phyloP scores from a whole-genome alignment of 2,888 invertebrate species.

The Ochropleura leucogaster region DNA sequence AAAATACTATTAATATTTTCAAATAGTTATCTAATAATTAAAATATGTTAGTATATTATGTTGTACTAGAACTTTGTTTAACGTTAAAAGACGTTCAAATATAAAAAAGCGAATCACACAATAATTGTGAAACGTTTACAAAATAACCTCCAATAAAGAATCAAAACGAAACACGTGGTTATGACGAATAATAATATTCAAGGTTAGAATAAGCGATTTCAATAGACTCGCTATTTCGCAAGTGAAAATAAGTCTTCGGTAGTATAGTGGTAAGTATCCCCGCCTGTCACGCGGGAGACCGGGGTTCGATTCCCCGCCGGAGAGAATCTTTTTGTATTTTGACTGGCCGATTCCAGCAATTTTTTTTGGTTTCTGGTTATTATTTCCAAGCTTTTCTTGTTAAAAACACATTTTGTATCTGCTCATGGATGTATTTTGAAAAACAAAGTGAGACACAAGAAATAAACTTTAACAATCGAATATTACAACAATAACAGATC shows the following conservation, averaged over 20 bases:
- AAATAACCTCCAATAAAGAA: not conserved
- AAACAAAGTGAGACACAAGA: not conserved
- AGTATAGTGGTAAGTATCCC: constrained; percentile 91
- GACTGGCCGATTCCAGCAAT: constrained; percentile 77
- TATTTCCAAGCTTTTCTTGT: not conserved
- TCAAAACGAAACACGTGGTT: not conserved
- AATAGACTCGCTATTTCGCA: constrained; percentile 31
- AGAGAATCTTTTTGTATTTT: constrained; percentile 63
- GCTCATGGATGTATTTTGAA: not conserved
- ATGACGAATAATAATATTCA: not conserved
- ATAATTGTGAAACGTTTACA: not conserved
- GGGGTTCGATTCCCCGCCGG: constrained; percentile 72
- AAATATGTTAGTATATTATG: not conserved
- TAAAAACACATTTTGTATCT: not conserved
- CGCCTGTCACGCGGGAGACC: constrained; percentile 91
- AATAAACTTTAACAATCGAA: not conserved
- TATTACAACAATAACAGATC: too few relatives aligned
- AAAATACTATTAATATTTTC: not conserved
- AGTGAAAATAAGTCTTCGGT: constrained; percentile 80
- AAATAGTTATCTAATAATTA: too few relatives aligned
- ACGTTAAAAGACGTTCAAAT: not conserved
- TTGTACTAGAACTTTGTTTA: not conserved
- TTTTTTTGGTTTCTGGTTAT: not conserved
- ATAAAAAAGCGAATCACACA: not conserved
- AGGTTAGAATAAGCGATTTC: not conserved